Base-by-base conservation (phyloP, 2,113 vertebrate genomes). In the Gymnocephalus cernua region DNA sequence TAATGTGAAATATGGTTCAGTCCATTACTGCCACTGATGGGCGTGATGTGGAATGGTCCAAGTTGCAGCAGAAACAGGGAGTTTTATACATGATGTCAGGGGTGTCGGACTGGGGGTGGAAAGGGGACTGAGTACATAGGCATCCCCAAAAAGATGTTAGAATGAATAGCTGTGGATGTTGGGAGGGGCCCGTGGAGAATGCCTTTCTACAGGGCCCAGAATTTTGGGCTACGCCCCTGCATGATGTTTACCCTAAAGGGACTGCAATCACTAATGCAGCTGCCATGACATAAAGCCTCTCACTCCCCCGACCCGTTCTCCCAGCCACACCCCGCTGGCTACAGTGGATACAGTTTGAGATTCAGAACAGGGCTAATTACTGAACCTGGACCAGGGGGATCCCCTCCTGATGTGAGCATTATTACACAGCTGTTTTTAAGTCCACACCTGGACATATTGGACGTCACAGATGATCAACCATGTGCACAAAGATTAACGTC, bases 401-500 rank as follows among this genome's bases (percentile, higher is more conserved):
- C 44, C 62, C 66, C 57, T 56, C 65, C 74, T 78, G 1, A 87
- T 84, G 82, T 44, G 74, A 84, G 57, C 45, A 89, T 72, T 80
- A 81, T 88, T 84, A 75, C 53, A 80, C 78, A 88, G 74, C 77
- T 85, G 87, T 80, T 91, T 85, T 63, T 57, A 32, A 73, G 69
- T 68, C 66, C 70, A 83, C 90, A 93, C 88, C 84, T 93, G 90
- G 76, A 86, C 74, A 84, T 77, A 58, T 61, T 63, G 82, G 74
- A 67, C 75, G 91, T 90, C 80, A 79, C 86, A 89, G 81, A 90
- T 90, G 90, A 91, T 90, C 90, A 84, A 54, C 80, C 91, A 91
- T 88, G 93, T 90, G 89, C 76, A 65, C 59, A 66, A 47, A 77
- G 32, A 90, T 59, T 88, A 93, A 90, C 87, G 82, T 88, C 72